phyloP scores from a whole-genome alignment of 2,888 invertebrate genomes.

The Sarcophaga rosellei region DNA sequence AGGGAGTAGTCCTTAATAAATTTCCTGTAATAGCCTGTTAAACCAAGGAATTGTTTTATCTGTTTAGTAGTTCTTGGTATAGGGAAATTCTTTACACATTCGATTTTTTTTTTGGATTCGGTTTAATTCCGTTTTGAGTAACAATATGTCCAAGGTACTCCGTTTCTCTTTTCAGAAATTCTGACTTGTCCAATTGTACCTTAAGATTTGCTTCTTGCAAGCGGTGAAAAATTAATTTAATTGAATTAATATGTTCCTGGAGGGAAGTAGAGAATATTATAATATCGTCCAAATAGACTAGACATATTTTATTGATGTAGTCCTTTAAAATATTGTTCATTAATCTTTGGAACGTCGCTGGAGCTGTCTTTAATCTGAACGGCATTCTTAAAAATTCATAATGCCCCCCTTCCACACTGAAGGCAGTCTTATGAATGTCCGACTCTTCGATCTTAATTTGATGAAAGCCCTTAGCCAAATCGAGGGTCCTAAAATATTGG shows the following conservation, averaged over 20 bases:
- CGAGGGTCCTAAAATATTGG: not conserved
- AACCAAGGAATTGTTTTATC: conserved; percentile 66
- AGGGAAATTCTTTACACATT: conserved; percentile 60
- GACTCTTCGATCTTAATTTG: not conserved
- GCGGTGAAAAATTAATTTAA: conserved; percentile 28
- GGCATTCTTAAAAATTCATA: too few relatives aligned
- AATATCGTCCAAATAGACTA: conserved; percentile 67
- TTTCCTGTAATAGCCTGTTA: conserved; percentile 66
- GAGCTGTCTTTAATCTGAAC: too few relatives aligned
- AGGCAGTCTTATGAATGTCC: too few relatives aligned
- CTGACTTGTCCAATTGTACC: conserved; percentile 18
- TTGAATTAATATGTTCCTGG: not conserved
- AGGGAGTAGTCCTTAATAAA: conserved; percentile 62
- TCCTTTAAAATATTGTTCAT: conserved; percentile 65
- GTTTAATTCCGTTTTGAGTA: conserved; percentile 38
- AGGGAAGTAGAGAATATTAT: conserved; percentile 63
- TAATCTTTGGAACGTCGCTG: conserved; percentile 19
- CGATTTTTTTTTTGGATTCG: conserved; percentile 66
- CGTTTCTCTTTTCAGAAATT: too few relatives aligned
- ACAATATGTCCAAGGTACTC: conserved; percentile 17
- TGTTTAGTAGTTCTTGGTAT: conserved; percentile 62
- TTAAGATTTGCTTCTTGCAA: conserved; percentile 58
- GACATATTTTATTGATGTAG: conserved; percentile 58
- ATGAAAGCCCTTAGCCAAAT: not conserved
- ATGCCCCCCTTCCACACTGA: too few relatives aligned